These are phyloP conservation scores for Uropsilus gracilis DNA, from an alignment of 2,113 vertebrate species.

Conservation along the genomic window DNA sequence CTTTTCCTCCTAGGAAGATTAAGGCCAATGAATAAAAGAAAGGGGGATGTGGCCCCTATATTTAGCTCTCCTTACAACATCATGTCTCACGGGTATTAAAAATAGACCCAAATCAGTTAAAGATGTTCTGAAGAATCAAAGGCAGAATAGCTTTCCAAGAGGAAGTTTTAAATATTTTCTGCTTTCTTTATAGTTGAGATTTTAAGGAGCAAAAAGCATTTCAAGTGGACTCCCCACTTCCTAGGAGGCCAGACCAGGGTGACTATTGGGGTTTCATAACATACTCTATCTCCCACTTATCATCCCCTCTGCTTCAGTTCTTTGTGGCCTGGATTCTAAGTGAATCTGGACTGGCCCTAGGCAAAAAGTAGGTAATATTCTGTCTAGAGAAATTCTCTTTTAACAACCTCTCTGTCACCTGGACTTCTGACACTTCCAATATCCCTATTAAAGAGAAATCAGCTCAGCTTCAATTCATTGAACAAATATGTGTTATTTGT, in stretches of 20 bases:
- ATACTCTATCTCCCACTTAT: not conserved
- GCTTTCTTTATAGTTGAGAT: conserved; percentile 44
- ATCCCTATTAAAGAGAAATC: conserved; percentile 53
- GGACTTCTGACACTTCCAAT: conserved; percentile 46
- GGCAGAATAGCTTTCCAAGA: conserved; percentile 68
- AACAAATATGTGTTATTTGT: conserved; percentile 67
- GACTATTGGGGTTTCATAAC: not conserved
- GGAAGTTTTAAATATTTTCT: conserved; percentile 58
- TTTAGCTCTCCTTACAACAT: conserved; percentile 71
- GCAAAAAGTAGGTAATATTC: not conserved
- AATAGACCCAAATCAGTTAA: conserved; percentile 79
- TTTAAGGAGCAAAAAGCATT: conserved; percentile 18
- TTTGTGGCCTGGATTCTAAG: not conserved
- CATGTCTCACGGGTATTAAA: conserved; percentile 76
- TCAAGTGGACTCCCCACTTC: not conserved
- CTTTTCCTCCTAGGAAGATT: conserved; percentile 65
- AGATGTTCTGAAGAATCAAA: conserved; percentile 74
- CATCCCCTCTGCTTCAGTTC: not conserved
- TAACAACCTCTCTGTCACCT: conserved; percentile 22
- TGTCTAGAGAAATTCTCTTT: conserved; percentile 41
- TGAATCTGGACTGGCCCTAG: not conserved
- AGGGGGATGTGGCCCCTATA: conserved; percentile 66
- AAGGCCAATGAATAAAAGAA: conserved; percentile 69
- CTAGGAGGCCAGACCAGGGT: not conserved
- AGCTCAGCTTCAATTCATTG: conserved; percentile 71